These are phyloP conservation scores for Dermatemys mawii DNA, from an alignment of 2,113 vertebrate genomes.

Conservation along the genomic window DNA sequence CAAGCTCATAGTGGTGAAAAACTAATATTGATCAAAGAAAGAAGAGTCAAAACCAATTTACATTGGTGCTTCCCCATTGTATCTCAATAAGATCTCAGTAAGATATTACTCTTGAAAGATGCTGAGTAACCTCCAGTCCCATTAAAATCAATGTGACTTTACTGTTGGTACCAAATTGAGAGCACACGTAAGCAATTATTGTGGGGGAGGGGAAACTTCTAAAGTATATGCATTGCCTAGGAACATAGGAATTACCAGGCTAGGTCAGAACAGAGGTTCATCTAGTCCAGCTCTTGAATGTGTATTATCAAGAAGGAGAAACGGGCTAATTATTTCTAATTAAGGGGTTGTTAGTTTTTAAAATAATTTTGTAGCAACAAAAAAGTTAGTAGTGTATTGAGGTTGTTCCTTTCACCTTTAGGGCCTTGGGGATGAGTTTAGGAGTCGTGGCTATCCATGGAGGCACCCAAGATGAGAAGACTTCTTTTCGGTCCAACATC, in stretches of 20 bases:
- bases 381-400: neutral
- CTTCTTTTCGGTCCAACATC: neutral
- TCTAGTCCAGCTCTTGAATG: neutral
- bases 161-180: neutral
- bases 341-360: neutral
- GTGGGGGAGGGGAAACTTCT: neutral
- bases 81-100: neutral
- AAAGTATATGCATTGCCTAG: conserved; percentile 9
- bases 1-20: conserved; percentile 33
- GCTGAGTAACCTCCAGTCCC: neutral
- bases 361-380: neutral
- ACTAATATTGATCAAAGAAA: conserved; percentile 9
- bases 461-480: neutral
- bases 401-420: neutral
- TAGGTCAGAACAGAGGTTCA: neutral
- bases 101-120: neutral
- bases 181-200: neutral
- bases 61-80: neutral
- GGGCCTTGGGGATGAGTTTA: neutral
- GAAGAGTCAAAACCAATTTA: neutral
- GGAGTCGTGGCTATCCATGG: neutral
- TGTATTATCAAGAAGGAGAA: neutral
- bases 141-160: neutral
- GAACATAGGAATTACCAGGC: neutral
- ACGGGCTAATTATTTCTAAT: neutral